These are phyloP conservation scores for Cerastoderma edule DNA, from an alignment of 2,888 invertebrate species.

Conservation along the genomic window DNA sequence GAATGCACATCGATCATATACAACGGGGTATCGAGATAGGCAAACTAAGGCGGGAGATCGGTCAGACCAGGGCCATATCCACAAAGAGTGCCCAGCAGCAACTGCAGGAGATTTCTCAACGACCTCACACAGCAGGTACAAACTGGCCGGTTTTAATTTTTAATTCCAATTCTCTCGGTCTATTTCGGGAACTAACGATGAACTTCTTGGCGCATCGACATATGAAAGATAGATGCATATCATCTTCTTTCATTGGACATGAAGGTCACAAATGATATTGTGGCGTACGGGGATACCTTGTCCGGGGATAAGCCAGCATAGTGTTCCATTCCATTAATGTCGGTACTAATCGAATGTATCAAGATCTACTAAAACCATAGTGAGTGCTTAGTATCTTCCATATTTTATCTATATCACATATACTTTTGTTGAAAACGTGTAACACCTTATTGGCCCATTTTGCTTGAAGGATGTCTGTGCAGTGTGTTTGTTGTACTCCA, in stretches of 20 bases:
- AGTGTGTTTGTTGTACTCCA: too few relatives aligned
- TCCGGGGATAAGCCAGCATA: not conserved
- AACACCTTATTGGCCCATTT: too few relatives aligned
- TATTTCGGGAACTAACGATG: not conserved
- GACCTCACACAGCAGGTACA: slow-evolving; percentile 51
- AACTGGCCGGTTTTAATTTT: not conserved
- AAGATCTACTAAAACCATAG: too few relatives aligned
- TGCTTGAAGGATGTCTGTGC: too few relatives aligned
- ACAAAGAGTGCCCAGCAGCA: slow-evolving; percentile 38
- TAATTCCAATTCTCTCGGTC: not conserved
- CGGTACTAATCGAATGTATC: too few relatives aligned
- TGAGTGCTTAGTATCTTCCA: too few relatives aligned
- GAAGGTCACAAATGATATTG: not conserved
- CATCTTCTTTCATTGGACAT: not conserved
- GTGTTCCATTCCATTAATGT: too few relatives aligned
- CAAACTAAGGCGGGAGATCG: slow-evolving; percentile 56
- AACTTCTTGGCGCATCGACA: not conserved
- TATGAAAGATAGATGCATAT: not conserved
- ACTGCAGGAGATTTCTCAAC: slow-evolving; percentile 10
- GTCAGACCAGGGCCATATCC: slow-evolving; percentile 41
- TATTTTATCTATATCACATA: too few relatives aligned
- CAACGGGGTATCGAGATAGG: slow-evolving; percentile 59
- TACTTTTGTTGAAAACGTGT: too few relatives aligned
- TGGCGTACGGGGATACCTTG: not conserved
- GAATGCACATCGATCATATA: slow-evolving; percentile 55